Base-by-base conservation (phyloP, 2,113 vertebrate genomes). In the Sturnus vulgaris region DNA sequence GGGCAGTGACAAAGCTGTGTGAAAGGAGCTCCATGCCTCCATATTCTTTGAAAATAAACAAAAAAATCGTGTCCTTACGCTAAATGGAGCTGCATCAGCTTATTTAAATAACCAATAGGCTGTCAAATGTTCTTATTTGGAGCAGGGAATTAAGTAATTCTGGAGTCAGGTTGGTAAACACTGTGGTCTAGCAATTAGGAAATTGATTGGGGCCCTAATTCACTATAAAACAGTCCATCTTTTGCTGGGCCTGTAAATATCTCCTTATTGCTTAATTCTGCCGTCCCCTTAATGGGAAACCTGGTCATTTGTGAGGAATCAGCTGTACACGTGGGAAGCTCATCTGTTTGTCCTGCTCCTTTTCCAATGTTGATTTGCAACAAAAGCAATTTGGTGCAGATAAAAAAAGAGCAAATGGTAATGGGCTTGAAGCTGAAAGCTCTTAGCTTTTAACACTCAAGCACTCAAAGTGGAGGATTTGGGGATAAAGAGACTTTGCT, bases 361-460 rank as follows among this genome's bases (percentile, higher is more conserved):
- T 63, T 93, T 85, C 59, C 52, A 47, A 7, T 42, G 82, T 49
- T 94, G 31, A 82, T 72, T 83, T 96, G 55, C 63, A 47, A 47
- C 47, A 78, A 64, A 81, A 47, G 33, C 52, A 53, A 33, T 59
- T 88, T 63, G 28, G 18, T 66, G 39, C 75, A 33, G 56, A 71
- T 60, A 39, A 30, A n/a, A n/a, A 80, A 39, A 24, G 65, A 70
- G 76, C 86, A 56, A 63, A 46, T 25, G 56, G 77, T 61, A 42
- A 57, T 15, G 33, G 85, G 39, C 63, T 44, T 28, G 85, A 90
- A 79, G 82, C 47, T 60, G 92, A 87, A 75, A 86, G 88, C 69
- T 95, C 82, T 93, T 85, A 73, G 92, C 90, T 96, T 95, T 88
- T 94, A 92, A 82, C 79, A 82, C 86, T 89, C n/a, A 64, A 11